Evolutionary conservation across 2,888 invertebrate species (phyloP).

Genomic region (Homarus gammarus): DNA sequence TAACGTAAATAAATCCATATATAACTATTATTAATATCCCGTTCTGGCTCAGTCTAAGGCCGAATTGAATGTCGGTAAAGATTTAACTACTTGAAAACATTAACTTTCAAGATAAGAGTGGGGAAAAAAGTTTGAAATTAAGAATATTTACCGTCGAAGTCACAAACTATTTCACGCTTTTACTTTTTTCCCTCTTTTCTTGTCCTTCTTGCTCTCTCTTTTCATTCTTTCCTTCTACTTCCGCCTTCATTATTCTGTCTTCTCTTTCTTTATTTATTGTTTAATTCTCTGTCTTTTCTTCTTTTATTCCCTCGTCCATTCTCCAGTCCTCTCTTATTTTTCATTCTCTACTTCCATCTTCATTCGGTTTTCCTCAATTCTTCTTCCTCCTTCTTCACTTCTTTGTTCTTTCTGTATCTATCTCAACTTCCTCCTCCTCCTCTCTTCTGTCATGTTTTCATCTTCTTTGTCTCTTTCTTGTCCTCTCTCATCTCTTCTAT

Average conservation of each 20-base stretch:
- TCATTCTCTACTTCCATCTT: not conserved
- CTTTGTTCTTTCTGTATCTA: not conserved
- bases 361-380: too few species aligned
- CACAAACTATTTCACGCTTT: not conserved
- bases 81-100: too few species aligned
- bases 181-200: not conserved
- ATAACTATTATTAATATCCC: too few species aligned
- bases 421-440: not conserved
- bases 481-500: too few species aligned
- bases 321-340: not conserved
- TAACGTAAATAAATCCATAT: too few species aligned
- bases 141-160: too few species aligned
- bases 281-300: not conserved
- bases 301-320: not conserved
- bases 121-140: too few species aligned
- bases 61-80: too few species aligned
- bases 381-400: not conserved
- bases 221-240: not conserved
- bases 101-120: too few species aligned
- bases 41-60: too few species aligned
- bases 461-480: not conserved
- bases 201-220: not conserved
- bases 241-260: not conserved
- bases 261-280: not conserved
- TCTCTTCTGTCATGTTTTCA: not conserved